These are phyloP conservation scores for Parascotia fuliginaria DNA, from an alignment of 2,888 invertebrate species.

Conservation along the genomic window DNA sequence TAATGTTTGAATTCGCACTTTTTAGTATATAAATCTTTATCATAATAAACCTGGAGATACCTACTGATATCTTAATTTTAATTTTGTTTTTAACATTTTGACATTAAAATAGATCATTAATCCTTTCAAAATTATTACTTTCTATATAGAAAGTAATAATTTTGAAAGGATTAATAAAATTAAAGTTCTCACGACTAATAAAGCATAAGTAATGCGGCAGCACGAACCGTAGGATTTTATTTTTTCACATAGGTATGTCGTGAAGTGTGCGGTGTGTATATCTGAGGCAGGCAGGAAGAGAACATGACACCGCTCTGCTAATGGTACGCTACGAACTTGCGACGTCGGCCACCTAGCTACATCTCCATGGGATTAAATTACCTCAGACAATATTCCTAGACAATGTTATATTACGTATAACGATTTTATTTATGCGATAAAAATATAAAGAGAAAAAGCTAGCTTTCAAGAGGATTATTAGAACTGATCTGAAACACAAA, in stretches of 20 bases:
- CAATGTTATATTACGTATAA: conserved; percentile 32
- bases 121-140: not conserved
- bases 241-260: conserved; percentile 14
- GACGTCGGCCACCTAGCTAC: conserved; percentile 46
- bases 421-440: too few relatives aligned
- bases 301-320: conserved; percentile 67
- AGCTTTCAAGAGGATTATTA: too few relatives aligned
- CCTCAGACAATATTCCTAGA: conserved; percentile 29
- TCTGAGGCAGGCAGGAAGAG: conserved; percentile 59
- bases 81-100: too few relatives aligned
- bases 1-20: too few relatives aligned
- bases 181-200: conserved; percentile 10
- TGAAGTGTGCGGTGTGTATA: conserved; percentile 21
- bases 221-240: conserved; percentile 7
- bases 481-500: too few relatives aligned
- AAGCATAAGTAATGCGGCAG: not conserved
- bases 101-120: too few relatives aligned
- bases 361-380: conserved; percentile 42
- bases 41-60: too few relatives aligned
- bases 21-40: too few relatives aligned
- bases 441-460: too few relatives aligned
- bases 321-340: conserved; percentile 56
- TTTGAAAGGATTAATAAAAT: not conserved
- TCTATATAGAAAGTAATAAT: not conserved
- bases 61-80: too few relatives aligned